Evolutionary conservation across 2,797 vertebrate genomes (phyloP).

Genomic region (Leuciscus waleckii): DNA sequence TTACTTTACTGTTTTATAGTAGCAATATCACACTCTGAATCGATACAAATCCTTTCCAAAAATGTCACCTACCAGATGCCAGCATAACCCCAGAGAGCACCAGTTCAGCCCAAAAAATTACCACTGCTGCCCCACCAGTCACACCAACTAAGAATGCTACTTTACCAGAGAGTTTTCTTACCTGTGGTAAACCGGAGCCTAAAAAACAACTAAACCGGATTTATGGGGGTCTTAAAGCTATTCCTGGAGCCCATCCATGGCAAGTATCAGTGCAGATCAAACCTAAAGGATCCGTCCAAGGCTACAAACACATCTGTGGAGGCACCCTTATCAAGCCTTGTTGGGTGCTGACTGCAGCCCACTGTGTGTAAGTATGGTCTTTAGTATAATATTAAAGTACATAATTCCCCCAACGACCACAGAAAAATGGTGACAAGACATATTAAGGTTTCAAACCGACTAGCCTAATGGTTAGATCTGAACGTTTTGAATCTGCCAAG

Average conservation of each 20-base stretch:
- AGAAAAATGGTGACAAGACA: neutral
- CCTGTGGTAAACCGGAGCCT: slow-evolving; percentile 79
- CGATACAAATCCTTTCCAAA: neutral
- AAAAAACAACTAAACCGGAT: slow-evolving; percentile 72
- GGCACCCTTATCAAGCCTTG: slow-evolving; percentile 88
- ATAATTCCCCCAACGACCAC: neutral
- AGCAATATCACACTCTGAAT: neutral
- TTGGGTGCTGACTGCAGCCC: slow-evolving; percentile 94
- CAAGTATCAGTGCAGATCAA: slow-evolving; percentile 87
- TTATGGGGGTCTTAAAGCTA: slow-evolving; percentile 87
- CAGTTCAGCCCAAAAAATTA: neutral
- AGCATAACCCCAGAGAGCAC: neutral
- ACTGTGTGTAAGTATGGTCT: slow-evolving; percentile 83
- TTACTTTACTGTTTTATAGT: neutral
- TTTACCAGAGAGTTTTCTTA: slow-evolving; percentile 61
- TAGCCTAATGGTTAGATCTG: neutral
- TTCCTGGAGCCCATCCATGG: slow-evolving; percentile 89
- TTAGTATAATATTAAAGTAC: neutral
- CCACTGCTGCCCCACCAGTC: neutral
- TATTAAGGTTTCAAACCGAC: neutral
- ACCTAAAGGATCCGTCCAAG: slow-evolving; percentile 21
- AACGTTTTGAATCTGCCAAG: neutral
- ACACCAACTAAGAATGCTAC: neutral
- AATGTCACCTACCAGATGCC: slow-evolving; percentile 4
- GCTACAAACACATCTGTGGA: slow-evolving; percentile 82